Conservation (phyloP, 2,113 vertebrate genomes). For the Rhinolophus sinicus region DNA sequence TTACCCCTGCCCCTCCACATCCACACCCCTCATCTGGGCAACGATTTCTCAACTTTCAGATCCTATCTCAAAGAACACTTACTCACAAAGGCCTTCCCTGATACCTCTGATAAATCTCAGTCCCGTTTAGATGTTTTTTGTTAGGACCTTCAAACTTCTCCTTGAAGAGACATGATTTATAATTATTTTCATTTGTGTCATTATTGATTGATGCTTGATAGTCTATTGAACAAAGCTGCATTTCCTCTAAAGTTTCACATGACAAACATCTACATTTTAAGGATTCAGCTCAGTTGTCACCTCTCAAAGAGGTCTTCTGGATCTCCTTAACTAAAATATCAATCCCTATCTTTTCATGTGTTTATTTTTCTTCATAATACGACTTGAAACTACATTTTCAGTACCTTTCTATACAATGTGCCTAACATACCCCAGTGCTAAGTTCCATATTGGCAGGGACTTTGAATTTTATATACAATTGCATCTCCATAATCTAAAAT, state of each 20-base stretch:
- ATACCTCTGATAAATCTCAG: not conserved
- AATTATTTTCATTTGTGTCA: not conserved
- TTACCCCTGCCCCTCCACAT: rapidly evolving
- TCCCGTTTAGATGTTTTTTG: not conserved
- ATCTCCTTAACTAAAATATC: not conserved
- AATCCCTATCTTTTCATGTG: not conserved
- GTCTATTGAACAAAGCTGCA: not conserved
- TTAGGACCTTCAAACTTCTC: not conserved
- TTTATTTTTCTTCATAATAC: not conserved
- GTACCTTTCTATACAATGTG: not conserved
- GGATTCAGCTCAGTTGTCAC: not conserved
- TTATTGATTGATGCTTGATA: not conserved
- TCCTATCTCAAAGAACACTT: not conserved
- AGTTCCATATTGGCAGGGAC: not conserved
- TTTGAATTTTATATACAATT: not conserved
- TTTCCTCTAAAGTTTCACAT: not conserved
- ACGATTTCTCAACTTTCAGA: not conserved
- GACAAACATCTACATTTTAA: not conserved
- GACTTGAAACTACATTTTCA: not conserved
- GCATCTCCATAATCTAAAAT: not conserved
- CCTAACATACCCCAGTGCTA: not conserved
- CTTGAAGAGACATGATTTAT: not conserved
- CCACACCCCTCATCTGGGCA: not conserved
- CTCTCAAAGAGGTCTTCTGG: not conserved
- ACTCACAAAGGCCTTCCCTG: not conserved